A percentile compares a stretch with the other conserved stretches of the same genome.
These are phyloP conservation scores for Drosophila equinoxialis DNA, from an alignment of 1,140 invertebrate genomes.

Conservation along the genomic window DNA sequence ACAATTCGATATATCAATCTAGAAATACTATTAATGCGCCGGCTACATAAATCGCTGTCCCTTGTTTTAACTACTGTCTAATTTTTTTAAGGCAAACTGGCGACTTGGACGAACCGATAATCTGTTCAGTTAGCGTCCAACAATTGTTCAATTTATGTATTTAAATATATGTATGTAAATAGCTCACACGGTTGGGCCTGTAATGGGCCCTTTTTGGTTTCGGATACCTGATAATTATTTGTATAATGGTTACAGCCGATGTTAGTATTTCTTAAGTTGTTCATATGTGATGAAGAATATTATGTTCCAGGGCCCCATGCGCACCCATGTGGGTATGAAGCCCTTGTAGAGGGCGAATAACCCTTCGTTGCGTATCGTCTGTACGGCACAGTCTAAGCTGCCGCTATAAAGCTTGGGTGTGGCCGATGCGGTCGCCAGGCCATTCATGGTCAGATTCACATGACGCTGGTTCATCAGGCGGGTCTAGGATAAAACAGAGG, in stretches of 20 bases:
- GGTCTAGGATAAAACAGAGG: conserved; percentile 86
- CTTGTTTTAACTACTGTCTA: not conserved
- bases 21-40: conserved; percentile 11
- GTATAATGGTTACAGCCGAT: conserved; percentile 16
- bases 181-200: not conserved
- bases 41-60: conserved; percentile 5
- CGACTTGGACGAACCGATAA: conserved; percentile 2
- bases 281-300: conserved; percentile 99
- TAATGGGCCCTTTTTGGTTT: conserved; percentile 58
- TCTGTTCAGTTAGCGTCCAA: not conserved
- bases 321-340: conserved; percentile 96
- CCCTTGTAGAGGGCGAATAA: conserved; percentile 96
- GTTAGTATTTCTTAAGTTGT: conserved; percentile 90
- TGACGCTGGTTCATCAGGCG: conserved; percentile 95
- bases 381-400: conserved; percentile 93
- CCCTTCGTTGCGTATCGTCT: conserved; percentile 87
- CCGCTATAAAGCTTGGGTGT: conserved; percentile 89
- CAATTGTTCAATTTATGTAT: not conserved
- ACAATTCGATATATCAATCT: conserved; percentile 8
- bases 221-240: conserved; percentile 50
- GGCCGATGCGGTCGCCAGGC: conserved; percentile 78
- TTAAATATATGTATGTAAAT: no score
- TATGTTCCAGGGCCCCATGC: conserved; percentile 98
- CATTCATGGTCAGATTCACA: conserved; percentile 84
- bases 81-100: conserved; percentile 8